These are phyloP conservation scores for Felis chaus DNA, from an alignment of 2,113 vertebrate genomes.

Conservation along the genomic window DNA sequence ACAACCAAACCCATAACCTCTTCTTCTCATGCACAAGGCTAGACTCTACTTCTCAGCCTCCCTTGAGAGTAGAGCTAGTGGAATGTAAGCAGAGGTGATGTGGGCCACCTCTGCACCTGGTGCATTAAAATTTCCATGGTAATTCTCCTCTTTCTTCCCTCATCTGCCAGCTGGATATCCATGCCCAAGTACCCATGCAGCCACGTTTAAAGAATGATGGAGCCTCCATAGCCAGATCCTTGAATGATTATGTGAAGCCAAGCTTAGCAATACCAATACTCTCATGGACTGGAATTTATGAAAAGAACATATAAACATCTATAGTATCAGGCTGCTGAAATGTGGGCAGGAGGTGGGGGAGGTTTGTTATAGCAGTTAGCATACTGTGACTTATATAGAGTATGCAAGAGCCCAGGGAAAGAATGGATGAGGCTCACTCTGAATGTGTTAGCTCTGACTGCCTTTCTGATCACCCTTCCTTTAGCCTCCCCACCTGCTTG, in stretches of 20 bases:
- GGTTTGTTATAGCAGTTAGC: not conserved
- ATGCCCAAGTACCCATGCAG: not conserved
- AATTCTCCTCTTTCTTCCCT: not conserved
- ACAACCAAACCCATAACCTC: not conserved
- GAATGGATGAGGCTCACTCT: not conserved
- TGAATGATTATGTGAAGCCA: not conserved
- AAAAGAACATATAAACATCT: not conserved
- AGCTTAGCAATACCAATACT: not conserved
- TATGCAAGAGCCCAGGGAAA: not conserved
- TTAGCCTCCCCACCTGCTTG: not conserved
- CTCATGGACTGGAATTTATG: not conserved
- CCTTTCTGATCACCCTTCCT: not conserved
- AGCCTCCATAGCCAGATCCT: not conserved
- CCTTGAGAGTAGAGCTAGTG: not conserved
- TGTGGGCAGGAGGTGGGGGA: not conserved
- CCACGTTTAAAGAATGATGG: not conserved
- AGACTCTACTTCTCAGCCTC: not conserved
- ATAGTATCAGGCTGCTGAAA: not conserved
- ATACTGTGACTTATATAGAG: not conserved
- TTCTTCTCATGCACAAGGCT: not conserved
- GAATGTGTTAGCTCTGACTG: not conserved
- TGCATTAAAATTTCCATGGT: not conserved
- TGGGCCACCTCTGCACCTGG: not conserved
- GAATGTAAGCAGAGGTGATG: not conserved
- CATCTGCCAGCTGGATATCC: not conserved